Evolutionary conservation across 2,113 vertebrate genomes (phyloP).

Genomic region (Arenaria interpres): DNA sequence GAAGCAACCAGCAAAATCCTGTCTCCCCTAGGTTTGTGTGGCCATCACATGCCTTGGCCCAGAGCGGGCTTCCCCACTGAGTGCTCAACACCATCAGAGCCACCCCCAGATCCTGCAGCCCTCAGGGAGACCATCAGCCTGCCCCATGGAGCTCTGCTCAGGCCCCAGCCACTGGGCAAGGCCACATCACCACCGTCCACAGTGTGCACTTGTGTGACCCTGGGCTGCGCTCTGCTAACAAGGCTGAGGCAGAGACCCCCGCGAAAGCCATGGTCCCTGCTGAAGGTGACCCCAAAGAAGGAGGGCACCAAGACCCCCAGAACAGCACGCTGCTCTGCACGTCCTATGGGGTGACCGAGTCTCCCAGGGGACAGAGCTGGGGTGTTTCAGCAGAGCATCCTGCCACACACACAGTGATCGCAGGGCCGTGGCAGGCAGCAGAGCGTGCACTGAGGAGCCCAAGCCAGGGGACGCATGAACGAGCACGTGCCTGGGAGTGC

Average conservation of each 20-base stretch:
- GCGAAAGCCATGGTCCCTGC: neutral
- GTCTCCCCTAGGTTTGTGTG: neutral
- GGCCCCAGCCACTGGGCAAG: neutral
- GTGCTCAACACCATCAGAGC: fast-evolving
- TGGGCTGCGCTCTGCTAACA: neutral
- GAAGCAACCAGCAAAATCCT: neutral
- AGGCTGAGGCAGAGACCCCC: neutral
- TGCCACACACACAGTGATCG: neutral
- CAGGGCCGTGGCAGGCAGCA: neutral
- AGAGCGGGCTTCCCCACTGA: neutral
- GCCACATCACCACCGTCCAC: neutral
- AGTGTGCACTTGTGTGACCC: fast-evolving
- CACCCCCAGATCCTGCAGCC: fast-evolving
- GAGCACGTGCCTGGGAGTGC: neutral
- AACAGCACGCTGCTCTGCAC: neutral
- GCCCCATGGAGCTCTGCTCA: neutral
- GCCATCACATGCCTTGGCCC: neutral
- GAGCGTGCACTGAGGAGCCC: neutral
- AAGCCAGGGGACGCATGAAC: neutral
- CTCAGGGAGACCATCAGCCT: neutral
- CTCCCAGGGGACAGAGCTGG: neutral
- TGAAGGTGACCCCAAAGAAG: neutral
- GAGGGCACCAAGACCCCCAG: neutral
- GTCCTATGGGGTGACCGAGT: neutral
- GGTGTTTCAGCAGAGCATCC: neutral